A percentile compares a stretch with the other conserved stretches of the same genome.
These are phyloP conservation scores for Polyommatus iphigenia DNA, from an alignment of 2,888 invertebrate species.

Conservation along the genomic window DNA sequence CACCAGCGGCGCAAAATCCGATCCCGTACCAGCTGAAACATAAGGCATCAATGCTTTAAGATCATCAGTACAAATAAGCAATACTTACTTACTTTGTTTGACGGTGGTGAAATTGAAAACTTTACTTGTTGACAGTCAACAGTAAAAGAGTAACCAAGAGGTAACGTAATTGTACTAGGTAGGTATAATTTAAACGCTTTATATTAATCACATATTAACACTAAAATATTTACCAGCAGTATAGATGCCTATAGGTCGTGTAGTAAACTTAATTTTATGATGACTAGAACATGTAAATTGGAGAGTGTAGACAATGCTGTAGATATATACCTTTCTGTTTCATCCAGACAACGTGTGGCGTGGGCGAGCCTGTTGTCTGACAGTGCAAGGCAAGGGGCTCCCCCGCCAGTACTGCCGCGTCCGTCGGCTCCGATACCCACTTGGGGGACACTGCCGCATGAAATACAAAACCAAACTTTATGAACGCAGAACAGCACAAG, in stretches of 20 bases:
- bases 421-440: constrained; percentile 86
- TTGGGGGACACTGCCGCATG: constrained; percentile 86
- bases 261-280: no score
- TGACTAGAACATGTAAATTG: no score
- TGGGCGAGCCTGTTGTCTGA: constrained; percentile 87
- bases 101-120: no score
- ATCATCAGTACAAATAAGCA: neutral
- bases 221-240: no score
- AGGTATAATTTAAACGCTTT: no score
- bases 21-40: constrained; percentile 76
- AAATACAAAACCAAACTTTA: constrained; percentile 36
- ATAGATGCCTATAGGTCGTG: no score
- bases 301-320: no score
- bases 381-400: constrained; percentile 85
- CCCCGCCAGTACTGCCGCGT: constrained; percentile 86
- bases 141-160: no score
- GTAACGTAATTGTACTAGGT: no score
- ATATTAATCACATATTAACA: no score
- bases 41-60: neutral
- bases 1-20: constrained; percentile 84
- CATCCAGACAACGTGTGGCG: constrained; percentile 85
- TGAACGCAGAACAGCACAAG: neutral
- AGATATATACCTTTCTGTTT: constrained; percentile 84
- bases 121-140: no score
- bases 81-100: no score